phyloP scores from a whole-genome alignment of 2,797 vertebrate genomes.

The Arctocebus calabarensis region DNA sequence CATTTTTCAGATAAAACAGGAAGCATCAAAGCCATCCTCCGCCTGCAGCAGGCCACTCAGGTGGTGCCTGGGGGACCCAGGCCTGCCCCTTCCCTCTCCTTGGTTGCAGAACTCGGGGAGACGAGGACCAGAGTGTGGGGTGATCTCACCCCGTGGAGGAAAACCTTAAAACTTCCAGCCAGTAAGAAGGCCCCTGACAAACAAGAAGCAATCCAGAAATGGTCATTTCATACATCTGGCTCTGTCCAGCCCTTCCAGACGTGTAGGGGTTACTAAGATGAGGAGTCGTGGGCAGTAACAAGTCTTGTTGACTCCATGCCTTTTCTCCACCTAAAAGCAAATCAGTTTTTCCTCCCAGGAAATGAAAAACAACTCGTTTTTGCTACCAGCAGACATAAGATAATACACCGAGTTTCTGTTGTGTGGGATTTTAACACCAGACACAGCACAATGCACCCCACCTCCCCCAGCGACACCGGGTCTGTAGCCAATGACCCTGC shows the following conservation, averaged over 20 bases:
- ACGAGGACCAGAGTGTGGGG: rapidly evolving
- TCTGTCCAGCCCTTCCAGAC: rapidly evolving
- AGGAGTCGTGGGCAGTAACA: rapidly evolving
- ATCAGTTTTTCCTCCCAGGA: neutral
- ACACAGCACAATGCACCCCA: neutral
- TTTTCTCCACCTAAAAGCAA: neutral
- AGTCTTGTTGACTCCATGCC: neutral
- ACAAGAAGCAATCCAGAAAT: rapidly evolving
- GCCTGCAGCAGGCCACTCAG: neutral
- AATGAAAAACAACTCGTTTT: neutral
- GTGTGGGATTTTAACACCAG: rapidly evolving
- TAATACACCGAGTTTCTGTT: neutral
- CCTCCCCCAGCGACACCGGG: rapidly evolving
- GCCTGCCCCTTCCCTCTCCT: rapidly evolving
- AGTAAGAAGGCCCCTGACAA: rapidly evolving
- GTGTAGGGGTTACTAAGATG: rapidly evolving
- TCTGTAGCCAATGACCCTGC: neutral
- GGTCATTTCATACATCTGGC: rapidly evolving
- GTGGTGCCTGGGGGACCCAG: rapidly evolving
- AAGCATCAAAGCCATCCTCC: slow-evolving; percentile 43
- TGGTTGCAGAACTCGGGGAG: neutral
- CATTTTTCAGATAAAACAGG: slow-evolving; percentile 44
- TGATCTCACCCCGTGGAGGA: rapidly evolving
- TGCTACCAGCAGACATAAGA: neutral
- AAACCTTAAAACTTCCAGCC: neutral